phyloP scores from a whole-genome alignment of 2,888 invertebrate genomes.

The Drosophila barbarae region DNA sequence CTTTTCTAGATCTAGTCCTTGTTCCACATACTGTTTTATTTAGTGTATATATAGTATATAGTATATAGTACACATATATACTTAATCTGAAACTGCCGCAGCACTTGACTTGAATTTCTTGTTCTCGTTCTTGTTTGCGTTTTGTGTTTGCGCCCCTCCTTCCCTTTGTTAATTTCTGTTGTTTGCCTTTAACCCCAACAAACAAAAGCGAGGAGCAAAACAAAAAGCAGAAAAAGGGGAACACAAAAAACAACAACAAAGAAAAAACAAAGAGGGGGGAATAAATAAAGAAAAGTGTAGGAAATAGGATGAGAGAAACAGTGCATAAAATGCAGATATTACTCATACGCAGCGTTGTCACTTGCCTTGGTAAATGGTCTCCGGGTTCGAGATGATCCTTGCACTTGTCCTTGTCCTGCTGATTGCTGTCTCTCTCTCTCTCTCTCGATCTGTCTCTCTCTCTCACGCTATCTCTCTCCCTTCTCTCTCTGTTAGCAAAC shows the following conservation, averaged over 20 bases:
- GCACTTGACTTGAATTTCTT: slow-evolving; percentile 68
- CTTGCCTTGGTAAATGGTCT: slow-evolving; percentile 54
- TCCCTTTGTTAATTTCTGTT: slow-evolving; percentile 72
- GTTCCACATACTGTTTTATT: neutral
- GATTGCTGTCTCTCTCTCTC: slow-evolving; percentile 6
- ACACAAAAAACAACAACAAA: slow-evolving; percentile 15
- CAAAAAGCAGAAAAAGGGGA: slow-evolving; percentile 17
- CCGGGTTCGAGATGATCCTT: neutral
- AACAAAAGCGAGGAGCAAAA: slow-evolving; percentile 38
- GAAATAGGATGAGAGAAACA: neutral
- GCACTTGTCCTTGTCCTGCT: neutral
- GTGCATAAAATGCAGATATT: slow-evolving; percentile 35
- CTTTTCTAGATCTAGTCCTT: slow-evolving; percentile 19
- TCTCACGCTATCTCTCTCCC: neutral
- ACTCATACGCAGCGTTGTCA: slow-evolving; percentile 61
- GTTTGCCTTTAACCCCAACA: slow-evolving; percentile 68
- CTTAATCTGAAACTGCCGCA: slow-evolving; percentile 48
- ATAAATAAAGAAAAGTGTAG: slow-evolving; percentile 18
- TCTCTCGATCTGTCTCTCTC: slow-evolving; percentile 10
- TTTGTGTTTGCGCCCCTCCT: slow-evolving; percentile 47
- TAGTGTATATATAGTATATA: neutral
- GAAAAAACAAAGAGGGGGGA: slow-evolving; percentile 1
- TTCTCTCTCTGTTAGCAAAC: neutral
- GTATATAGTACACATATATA: neutral
- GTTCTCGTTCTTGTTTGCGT: slow-evolving; percentile 22